Conservation (phyloP, 2,113 vertebrate genomes). For the Rhizomys pruinosus region DNA sequence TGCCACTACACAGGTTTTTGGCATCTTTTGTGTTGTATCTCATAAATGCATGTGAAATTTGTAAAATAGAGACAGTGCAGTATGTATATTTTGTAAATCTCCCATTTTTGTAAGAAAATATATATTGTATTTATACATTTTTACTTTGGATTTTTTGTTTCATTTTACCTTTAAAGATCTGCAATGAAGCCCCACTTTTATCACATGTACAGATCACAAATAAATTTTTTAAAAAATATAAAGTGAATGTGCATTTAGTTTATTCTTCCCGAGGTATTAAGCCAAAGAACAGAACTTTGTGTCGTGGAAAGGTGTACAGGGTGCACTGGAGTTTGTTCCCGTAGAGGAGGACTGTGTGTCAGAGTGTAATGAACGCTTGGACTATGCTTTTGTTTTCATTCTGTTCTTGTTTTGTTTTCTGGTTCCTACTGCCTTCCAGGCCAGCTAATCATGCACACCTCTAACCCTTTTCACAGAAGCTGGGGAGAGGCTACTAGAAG, state of each 20-base stretch:
- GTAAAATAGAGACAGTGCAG: constrained; percentile 87
- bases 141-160: constrained; percentile 88
- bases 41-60: constrained; percentile 86
- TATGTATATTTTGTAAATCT: constrained; percentile 94
- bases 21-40: constrained; percentile 81
- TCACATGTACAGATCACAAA: constrained; percentile 93
- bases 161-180: constrained; percentile 84
- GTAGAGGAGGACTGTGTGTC: neutral
- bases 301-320: neutral
- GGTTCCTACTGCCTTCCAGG: neutral
- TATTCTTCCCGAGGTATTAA: constrained; percentile 20
- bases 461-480: constrained; percentile 18
- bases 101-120: constrained; percentile 92
- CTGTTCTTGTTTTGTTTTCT: constrained; percentile 14
- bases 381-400: neutral
- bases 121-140: constrained; percentile 95
- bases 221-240: constrained; percentile 90
- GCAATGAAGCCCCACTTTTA: constrained; percentile 88
- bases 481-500: neutral
- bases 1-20: constrained; percentile 69
- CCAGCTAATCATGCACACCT: neutral
- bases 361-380: neutral
- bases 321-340: neutral
- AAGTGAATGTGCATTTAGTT: constrained; percentile 50
- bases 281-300: constrained; percentile 39